These are phyloP conservation scores for Latrodectus elegans DNA, from an alignment of 2,888 invertebrate genomes.

Conservation along the genomic window DNA sequence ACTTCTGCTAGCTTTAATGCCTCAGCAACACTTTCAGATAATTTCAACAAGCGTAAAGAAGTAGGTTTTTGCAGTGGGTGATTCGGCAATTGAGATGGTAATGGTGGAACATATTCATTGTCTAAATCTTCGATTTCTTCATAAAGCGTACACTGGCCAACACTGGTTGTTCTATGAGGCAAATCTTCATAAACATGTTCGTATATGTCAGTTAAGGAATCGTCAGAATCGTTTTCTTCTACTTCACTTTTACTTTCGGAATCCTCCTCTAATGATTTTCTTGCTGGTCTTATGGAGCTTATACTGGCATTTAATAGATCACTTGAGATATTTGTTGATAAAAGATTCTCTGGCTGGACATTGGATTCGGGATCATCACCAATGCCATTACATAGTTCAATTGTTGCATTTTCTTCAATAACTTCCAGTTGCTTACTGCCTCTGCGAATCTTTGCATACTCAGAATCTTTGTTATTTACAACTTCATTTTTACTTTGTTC, in stretches of 20 bases:
- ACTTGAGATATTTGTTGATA: slow-evolving; percentile 10
- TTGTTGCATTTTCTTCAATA: not conserved
- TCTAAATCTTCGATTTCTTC: slow-evolving; percentile 40
- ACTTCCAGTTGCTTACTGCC: not conserved
- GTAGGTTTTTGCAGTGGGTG: not conserved
- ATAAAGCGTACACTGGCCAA: slow-evolving; percentile 20
- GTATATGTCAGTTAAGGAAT: slow-evolving; percentile 10
- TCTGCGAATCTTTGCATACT: slow-evolving; percentile 10
- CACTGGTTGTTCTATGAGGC: not conserved
- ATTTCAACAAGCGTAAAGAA: slow-evolving; percentile 20
- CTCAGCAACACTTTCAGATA: slow-evolving; percentile 32
- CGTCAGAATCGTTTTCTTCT: slow-evolving; percentile 1
- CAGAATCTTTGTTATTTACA: not conserved
- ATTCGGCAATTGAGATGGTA: not conserved
- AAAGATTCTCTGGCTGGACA: not conserved
- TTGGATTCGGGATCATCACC: not conserved
- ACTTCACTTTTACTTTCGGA: not conserved
- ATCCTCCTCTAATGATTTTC: not conserved
- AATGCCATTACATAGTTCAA: not conserved
- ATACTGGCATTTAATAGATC: slow-evolving; percentile 40
- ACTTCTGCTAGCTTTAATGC: slow-evolving; percentile 31
- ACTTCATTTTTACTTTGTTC: not conserved
- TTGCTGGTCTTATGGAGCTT: not conserved
- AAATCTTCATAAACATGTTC: slow-evolving; percentile 52
- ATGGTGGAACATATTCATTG: not conserved